Evolutionary conservation across 1,140 invertebrate genomes (phyloP).

Genomic region (Ceratina japonica): DNA sequence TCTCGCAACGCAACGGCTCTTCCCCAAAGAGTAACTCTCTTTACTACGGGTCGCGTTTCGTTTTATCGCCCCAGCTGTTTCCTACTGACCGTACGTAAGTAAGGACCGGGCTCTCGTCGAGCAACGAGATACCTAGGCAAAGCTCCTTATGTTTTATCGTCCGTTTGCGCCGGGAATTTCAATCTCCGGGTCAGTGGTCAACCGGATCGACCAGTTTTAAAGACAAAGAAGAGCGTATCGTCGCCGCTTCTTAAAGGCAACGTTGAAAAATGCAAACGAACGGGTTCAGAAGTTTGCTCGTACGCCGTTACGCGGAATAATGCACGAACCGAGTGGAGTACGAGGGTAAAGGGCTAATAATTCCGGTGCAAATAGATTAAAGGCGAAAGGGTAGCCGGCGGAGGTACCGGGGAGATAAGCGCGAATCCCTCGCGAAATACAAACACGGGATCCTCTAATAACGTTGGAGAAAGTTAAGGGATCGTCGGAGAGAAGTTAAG

Average conservation of each 20-base stretch:
- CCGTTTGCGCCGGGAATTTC: conserved; percentile 12
- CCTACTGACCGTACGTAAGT: background rate
- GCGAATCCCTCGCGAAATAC: conserved; percentile 9
- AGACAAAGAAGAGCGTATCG: no score
- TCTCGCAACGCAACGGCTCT: background rate
- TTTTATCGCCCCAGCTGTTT: conserved; percentile 10
- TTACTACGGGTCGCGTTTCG: background rate
- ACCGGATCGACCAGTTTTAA: no score
- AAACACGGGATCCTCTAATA: conserved; percentile 5
- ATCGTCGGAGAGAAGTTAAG: background rate
- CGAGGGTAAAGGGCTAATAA: background rate
- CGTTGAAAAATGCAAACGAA: no score
- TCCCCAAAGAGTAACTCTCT: background rate
- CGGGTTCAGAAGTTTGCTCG: no score
- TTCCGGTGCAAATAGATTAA: conserved; percentile 27
- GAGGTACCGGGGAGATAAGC: conserved; percentile 13
- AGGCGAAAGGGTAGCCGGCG: background rate
- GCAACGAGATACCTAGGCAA: background rate
- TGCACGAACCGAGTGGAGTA: no score
- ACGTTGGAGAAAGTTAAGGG: conserved; percentile 24
- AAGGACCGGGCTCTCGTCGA: background rate
- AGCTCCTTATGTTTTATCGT: conserved; percentile 4
- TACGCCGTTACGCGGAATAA: no score
- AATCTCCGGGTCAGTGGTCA: background rate
- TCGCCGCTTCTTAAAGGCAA: no score